A percentile compares a stretch with the other conserved stretches of the same genome.
Conservation (phyloP, 1,140 invertebrate species). For the Stegodyphus mimosarum region DNA sequence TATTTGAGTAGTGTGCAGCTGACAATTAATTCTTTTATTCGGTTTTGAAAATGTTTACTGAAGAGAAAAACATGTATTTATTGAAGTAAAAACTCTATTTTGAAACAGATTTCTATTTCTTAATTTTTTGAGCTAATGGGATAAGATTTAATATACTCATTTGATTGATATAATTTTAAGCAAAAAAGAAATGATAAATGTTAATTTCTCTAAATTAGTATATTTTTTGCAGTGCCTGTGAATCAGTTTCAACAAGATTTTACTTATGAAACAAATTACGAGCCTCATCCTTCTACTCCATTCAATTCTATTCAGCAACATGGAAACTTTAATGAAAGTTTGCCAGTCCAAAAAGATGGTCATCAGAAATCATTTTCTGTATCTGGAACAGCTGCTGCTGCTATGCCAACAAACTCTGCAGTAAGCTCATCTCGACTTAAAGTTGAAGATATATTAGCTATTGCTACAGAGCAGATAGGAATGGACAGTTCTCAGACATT, state of each 20-base stretch:
- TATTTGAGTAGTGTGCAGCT: no score
- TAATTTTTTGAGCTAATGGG: no score
- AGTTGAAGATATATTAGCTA: constrained; percentile 50
- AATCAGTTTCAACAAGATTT: constrained; percentile 33
- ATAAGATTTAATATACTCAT: no score
- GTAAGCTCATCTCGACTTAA: constrained; percentile 14
- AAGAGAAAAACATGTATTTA: no score
- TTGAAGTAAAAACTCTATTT: no score
- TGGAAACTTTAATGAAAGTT: constrained; percentile 6
- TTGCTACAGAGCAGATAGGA: constrained; percentile 26
- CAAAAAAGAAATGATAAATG: no score
- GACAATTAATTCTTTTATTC: no score
- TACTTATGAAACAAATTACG: constrained; percentile 11
- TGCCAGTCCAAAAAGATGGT: neutral
- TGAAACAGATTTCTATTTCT: no score
- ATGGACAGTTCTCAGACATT: constrained; percentile 5
- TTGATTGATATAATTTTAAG: no score
- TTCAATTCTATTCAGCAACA: no score
- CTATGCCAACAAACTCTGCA: neutral
- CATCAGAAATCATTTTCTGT: neutral
- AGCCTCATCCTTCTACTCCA: neutral
- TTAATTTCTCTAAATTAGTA: neutral
- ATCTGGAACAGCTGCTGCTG: neutral
- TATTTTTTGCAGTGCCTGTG: neutral
- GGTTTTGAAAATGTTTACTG: no score